A percentile compares a stretch with the other conserved stretches of the same genome.
phyloP scores from a whole-genome alignment of 2,888 invertebrate species.

The Hylaea fasciaria region DNA sequence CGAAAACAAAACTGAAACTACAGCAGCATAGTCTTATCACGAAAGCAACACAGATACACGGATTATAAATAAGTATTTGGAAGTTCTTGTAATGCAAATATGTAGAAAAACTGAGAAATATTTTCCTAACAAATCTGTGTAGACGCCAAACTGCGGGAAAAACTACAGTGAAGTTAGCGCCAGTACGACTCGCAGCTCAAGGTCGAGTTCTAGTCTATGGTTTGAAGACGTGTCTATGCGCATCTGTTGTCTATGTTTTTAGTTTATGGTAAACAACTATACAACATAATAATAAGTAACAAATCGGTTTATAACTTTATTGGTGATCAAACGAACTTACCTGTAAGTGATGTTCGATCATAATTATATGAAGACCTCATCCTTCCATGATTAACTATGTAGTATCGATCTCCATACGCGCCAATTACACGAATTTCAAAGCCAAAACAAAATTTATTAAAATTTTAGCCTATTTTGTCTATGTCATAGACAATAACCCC shows the following conservation, averaged over 20 bases:
- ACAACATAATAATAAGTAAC: conserved; percentile 36
- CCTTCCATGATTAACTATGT: no score
- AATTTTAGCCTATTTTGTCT: no score
- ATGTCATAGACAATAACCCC: no score
- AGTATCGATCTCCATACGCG: no score
- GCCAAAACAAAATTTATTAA: no score
- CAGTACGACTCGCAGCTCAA: conserved; percentile 63
- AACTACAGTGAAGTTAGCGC: conserved; percentile 80
- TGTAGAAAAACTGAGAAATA: conserved; percentile 73
- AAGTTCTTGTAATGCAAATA: conserved; percentile 71
- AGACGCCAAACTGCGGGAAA: conserved; percentile 85
- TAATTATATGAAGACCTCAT: no score
- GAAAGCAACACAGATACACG: conserved; percentile 65
- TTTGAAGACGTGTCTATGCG: conserved; percentile 50
- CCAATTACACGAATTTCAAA: no score
- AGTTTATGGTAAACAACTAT: conserved; percentile 28
- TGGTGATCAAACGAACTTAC: no score
- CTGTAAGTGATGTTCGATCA: no score
- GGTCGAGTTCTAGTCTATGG: conserved; percentile 65
- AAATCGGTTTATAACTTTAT: no score
- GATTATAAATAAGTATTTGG: conserved; percentile 56
- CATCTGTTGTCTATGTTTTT: conserved; percentile 35
- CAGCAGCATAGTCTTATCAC: conserved; percentile 69
- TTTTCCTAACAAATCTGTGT: conserved; percentile 74
- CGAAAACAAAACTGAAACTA: conserved; percentile 68